Evolutionary conservation across 2,888 invertebrate species (phyloP), one percentile per base, ranked within the genome.

Genomic region (Patella pellucida): DNA sequence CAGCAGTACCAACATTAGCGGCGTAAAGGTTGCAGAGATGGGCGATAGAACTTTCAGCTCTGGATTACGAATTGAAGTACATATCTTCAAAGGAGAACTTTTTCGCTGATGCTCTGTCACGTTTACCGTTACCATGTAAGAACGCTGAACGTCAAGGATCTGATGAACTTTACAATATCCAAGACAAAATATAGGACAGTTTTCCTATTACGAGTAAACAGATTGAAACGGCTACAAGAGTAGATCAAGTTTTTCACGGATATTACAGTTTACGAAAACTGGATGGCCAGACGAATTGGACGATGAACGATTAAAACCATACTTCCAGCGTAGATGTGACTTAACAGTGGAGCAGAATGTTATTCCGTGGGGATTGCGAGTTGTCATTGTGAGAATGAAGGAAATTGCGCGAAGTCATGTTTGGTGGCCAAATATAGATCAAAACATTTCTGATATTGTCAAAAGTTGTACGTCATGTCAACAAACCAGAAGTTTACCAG

Each of bases 331-430:
- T 14, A 54, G 54, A 52, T 54, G 27, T 16, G 71, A 71, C 16
- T 52, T 71, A 31, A 54, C 71, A 23, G 54, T 71, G n/a, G 71
- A 71, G 16, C 71, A 71, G n/a, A 54, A 72, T 56, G 52, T 23
- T 56, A 54, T 72, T 31, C 41, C 62, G 15, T 23, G 52, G n/a
- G 71, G 71, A 52, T 31, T 54, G 31, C 16, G 62, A 72, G 71
- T 72, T 12, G 71, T 31, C 5, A 71, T 71, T 19, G 71, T 71
- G 11, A 52, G 54, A 19, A 52, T 71, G 71, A 52, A 71, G 54
- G 56, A 27, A 27, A 27, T 72, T 27, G 71, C 23, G 12, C 71
- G 52, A 15, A 72, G 56, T 72, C 41, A 31, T 72, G 62, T 72
- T 52, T 72, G 71, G 71, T 72, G 71, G 71, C 52, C 27, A 14